Conservation (phyloP, 1,140 invertebrate genomes). For the Melanaphis sacchari region DNA sequence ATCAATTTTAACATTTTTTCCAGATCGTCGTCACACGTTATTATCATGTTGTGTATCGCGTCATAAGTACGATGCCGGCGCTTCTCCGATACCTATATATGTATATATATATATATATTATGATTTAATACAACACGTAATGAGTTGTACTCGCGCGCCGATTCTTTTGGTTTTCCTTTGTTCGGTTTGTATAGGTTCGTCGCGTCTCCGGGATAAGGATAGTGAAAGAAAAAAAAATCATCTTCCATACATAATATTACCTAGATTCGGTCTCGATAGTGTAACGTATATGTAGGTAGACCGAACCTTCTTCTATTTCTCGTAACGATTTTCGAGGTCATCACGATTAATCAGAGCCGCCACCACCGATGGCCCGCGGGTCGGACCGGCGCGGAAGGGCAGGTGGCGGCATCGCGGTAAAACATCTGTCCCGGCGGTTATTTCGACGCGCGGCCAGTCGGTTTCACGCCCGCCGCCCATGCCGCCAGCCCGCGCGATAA, state of each 20-base stretch:
- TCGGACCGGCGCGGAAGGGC: constrained; percentile 34
- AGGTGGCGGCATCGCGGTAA: constrained; percentile 29
- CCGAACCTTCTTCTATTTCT: background rate
- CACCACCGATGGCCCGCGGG: constrained; percentile 16
- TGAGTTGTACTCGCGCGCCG: background rate
- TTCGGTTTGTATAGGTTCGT: background rate
- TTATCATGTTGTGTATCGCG: background rate
- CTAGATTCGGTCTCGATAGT: constrained; percentile 44
- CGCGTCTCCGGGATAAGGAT: background rate
- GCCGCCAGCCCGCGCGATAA: background rate
- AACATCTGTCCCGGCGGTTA: constrained; percentile 50
- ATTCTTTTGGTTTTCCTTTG: background rate
- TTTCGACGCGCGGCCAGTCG: constrained; percentile 46
- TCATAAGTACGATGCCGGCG: background rate
- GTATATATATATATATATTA: no score
- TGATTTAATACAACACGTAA: background rate
- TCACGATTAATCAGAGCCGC: constrained; percentile 54
- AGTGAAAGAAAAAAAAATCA: background rate
- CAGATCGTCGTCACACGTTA: background rate
- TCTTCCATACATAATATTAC: constrained; percentile 23
- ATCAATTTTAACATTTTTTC: background rate
- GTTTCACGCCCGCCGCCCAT: constrained; percentile 40
- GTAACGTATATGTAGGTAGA: constrained; percentile 1
- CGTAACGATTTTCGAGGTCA: constrained; percentile 52
- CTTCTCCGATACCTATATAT: no score